A percentile compares a stretch with the other conserved stretches of the same genome.
Evolutionary conservation across 2,888 invertebrate species (phyloP).

Genomic region (Polyommatus iphigenia): DNA sequence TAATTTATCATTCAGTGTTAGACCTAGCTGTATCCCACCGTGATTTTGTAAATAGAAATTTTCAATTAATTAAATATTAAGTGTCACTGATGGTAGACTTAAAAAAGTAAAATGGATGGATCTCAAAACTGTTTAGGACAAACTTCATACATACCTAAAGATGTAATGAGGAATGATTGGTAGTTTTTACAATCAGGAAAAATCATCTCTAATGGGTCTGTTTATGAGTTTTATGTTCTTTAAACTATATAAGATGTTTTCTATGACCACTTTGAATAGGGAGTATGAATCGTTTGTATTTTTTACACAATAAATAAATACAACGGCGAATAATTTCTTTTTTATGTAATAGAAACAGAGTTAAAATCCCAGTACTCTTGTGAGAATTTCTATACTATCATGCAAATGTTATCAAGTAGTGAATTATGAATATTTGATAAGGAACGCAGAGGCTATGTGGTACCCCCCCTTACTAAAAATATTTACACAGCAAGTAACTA

Average conservation of each 20-base stretch:
- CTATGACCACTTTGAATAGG: not conserved
- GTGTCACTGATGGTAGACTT: conserved; percentile 5
- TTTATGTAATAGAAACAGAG: not conserved
- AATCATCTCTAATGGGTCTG: not conserved
- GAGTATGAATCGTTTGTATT: not conserved
- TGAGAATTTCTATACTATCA: not conserved
- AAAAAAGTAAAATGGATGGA: conserved; percentile 10
- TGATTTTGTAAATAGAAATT: conserved; percentile 32
- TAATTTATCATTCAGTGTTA: not conserved
- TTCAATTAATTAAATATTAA: conserved; percentile 19
- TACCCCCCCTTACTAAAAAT: not conserved
- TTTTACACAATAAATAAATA: not conserved
- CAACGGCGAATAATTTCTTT: not conserved
- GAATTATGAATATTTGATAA: not conserved
- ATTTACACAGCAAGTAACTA: not conserved
- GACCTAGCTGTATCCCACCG: conserved; percentile 32
- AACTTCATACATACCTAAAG: not conserved
- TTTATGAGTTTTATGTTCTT: conserved; percentile 6
- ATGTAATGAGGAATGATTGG: conserved; percentile 12
- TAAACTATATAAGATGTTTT: not conserved
- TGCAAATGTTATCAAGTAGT: not conserved
- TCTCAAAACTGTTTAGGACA: conserved; percentile 15
- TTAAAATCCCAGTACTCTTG: not conserved
- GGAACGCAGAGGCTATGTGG: not conserved
- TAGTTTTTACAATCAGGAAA: conserved; percentile 6